Base-by-base conservation (phyloP, 2,113 vertebrate species). In the Zosterops borbonicus region DNA sequence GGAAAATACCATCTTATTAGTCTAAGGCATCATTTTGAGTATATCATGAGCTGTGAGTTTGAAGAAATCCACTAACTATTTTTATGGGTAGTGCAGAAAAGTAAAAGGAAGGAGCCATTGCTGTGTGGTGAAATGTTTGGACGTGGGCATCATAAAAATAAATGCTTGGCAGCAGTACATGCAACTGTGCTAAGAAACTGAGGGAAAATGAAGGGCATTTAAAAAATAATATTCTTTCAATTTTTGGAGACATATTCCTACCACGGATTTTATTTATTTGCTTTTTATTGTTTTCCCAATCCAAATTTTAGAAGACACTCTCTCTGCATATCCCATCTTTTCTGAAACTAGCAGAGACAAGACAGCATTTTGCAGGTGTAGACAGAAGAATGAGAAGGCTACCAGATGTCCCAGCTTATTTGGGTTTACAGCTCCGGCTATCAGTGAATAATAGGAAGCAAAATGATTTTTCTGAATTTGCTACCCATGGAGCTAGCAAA, bases 251-350 rank as follows among this genome's bases (percentile, higher is more conserved):
- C 17, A 23, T 53, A 39, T 50, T 89, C 24, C 33, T 83, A 64
- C 11, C 15, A 64, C 0, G 39, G 27, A 46, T 58, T 73, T 88
- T 52, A 86, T 64, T 90, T 62, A 80, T 87, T 81, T 91, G 12
- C 9, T 81, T 87, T 88, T 77, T 44, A 70, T 63, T 89, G 5
- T 31, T 84, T 87, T 13, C 5, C 68, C n/a, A 8, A 56, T 52
- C 23, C 21, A 47, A 65, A 56, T 73, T 80, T 90, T 80, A 69
- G 59, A 80, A 88, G 41, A 69, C 35, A 20, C 6, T 24, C 6
- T 13, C 13, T 46, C 23, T 25, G 9, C 49, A 39, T 0, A 0
- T 8, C 8, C 2, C 16, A 25, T 9, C 41, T 81, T 70, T 86
- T 81, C 52, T 60, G 44, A 47, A 55, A 7, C 27, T 47, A 91